Conservation (phyloP, 1,140 invertebrate species). For the Agrilus planipennis region DNA sequence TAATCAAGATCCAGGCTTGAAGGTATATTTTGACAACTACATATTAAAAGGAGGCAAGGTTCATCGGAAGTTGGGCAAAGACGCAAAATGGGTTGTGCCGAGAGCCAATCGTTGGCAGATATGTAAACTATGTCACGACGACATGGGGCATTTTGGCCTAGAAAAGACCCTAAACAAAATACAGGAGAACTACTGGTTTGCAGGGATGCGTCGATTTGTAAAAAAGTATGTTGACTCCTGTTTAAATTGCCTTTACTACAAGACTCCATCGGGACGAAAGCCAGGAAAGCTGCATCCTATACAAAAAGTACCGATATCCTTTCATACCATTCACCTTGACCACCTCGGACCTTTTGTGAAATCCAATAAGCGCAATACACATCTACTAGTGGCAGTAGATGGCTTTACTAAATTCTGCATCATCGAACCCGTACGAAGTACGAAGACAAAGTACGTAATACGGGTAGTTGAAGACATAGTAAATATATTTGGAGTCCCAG, state of each 20-base stretch:
- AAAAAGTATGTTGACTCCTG: conserved; percentile 13
- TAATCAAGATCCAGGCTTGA: too few relatives aligned
- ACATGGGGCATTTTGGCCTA: conserved; percentile 7
- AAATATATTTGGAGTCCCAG: conserved; percentile 1
- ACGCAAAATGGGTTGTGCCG: conserved; percentile 12
- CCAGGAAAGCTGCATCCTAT: conserved; percentile 13
- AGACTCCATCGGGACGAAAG: conserved; percentile 13
- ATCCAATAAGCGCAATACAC: conserved; percentile 15
- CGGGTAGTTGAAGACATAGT: conserved; percentile 2
- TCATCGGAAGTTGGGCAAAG: not conserved
- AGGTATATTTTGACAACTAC: conserved; percentile 2
- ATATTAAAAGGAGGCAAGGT: conserved; percentile 4
- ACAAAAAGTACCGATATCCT: conserved; percentile 8
- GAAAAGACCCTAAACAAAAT: conserved; percentile 8
- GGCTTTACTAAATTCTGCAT: conserved; percentile 20
- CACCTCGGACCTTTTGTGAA: conserved; percentile 22
- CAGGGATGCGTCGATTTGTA: conserved; percentile 11
- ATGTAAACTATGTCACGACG: conserved; percentile 8
- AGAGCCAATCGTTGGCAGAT: conserved; percentile 9
- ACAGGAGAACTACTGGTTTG: conserved; percentile 11
- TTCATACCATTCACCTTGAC: conserved; percentile 16
- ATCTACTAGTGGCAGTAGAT: conserved; percentile 22
- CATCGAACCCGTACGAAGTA: conserved; percentile 14
- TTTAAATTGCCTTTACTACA: conserved; percentile 13
- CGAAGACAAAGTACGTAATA: conserved; percentile 1